phyloP scores from a whole-genome alignment of 2,888 invertebrate genomes.

The Pandemis corylana region DNA sequence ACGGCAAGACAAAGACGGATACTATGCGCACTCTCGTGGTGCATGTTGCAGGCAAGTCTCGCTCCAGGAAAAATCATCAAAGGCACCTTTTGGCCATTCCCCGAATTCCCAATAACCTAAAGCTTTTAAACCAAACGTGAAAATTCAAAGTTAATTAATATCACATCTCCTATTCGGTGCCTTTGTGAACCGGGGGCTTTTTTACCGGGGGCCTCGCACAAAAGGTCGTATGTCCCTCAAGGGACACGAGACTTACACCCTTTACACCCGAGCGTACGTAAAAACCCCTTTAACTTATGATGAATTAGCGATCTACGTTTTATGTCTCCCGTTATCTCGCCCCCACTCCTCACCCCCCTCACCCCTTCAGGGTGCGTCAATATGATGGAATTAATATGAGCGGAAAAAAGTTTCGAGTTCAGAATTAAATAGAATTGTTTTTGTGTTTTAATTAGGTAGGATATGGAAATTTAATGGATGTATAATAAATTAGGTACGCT shows the following conservation, averaged over 20 bases:
- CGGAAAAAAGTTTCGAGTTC: slow-evolving; percentile 62
- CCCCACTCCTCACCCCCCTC: slow-evolving; percentile 51
- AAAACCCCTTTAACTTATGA: slow-evolving; percentile 86
- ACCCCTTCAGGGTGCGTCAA: slow-evolving; percentile 67
- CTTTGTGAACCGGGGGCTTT: slow-evolving; percentile 65
- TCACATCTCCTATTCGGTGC: slow-evolving; percentile 58
- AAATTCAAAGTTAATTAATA: slow-evolving; percentile 76
- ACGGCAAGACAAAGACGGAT: too few species aligned
- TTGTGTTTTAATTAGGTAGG: slow-evolving; percentile 40
- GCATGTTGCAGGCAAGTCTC: neutral
- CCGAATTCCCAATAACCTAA: slow-evolving; percentile 34
- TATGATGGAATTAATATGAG: slow-evolving; percentile 82
- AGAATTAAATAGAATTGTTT: slow-evolving; percentile 42
- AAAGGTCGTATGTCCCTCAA: slow-evolving; percentile 12
- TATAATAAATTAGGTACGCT: neutral
- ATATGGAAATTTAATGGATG: slow-evolving; percentile 20
- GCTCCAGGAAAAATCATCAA: slow-evolving; percentile 13
- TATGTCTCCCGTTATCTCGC: slow-evolving; percentile 82
- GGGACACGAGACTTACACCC: neutral
- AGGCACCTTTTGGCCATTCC: slow-evolving; percentile 7
- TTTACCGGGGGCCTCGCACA: slow-evolving; percentile 48
- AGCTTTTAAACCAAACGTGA: slow-evolving; percentile 41
- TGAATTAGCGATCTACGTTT: slow-evolving; percentile 85
- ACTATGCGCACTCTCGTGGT: too few species aligned
- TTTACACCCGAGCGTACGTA: slow-evolving; percentile 66